Base-by-base conservation (phyloP, 2,888 invertebrate genomes). In the Drosophila aldrichi region DNA sequence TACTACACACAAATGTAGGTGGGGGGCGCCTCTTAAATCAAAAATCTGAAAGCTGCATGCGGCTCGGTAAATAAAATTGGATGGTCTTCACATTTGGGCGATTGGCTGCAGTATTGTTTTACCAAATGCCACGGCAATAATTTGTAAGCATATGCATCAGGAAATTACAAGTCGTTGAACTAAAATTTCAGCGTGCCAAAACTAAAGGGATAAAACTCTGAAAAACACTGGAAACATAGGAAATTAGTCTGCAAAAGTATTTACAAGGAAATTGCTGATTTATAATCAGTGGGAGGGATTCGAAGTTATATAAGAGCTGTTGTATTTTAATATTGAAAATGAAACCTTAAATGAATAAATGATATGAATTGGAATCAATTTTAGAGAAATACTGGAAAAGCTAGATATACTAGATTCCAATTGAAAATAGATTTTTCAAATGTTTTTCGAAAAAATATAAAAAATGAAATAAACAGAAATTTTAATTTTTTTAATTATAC, bases 21-120 rank as follows among this genome's bases (percentile, higher is more conserved):
- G 48, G 44, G 69, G 66, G 62, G 62, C 76, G 76, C 81, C 83
- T 43, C 75, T 79, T 85, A 70, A 82, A 85, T 79, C 79, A 82
- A 73, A 78, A 66, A 59, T 70, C 52, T 41, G 55, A 70, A 70
- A 73, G 73, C 60, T 59, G 73, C 74, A 74, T 74, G 70, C 65
- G 49, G 56, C 52, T 49, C 40, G 12, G 56, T 46, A 56, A 62
- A 70, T 70, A 36, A 74, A 77, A 74, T 70, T 77, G 40, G 0
- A 77, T 77, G 63, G 22, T 34, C 63, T 55, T 25, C 34, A 18
- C 66, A 36, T 54, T 40, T 22, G 16, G n/a, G 29, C 46, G 54
- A 60, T 48, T 65, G 43, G 36, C 4, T 32, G 46, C 34, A 25
- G 40, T 63, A 63, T 74, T 74, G 74, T 70, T 74, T 77, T 74